phyloP scores from a whole-genome alignment of 2,797 vertebrate genomes.

The Notolabrus celidotus region DNA sequence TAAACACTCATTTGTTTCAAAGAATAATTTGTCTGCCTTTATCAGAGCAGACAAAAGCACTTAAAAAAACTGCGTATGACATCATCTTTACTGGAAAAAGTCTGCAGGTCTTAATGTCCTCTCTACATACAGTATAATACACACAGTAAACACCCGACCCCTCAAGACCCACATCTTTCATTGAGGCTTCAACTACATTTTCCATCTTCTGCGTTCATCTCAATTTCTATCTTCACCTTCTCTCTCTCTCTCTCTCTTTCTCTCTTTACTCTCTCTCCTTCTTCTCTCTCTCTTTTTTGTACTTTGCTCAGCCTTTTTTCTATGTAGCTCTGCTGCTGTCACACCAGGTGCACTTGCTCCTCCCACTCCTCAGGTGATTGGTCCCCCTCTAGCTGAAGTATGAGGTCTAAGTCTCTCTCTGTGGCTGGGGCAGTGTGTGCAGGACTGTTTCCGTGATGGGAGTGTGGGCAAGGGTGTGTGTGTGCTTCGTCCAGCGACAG shows the following conservation, averaged over 20 bases:
- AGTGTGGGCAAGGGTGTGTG: conserved; percentile 63
- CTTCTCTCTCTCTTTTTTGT: conserved; percentile 10
- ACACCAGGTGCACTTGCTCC: conserved; percentile 95
- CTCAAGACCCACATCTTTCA: conserved; percentile 34
- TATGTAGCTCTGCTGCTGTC: conserved; percentile 62
- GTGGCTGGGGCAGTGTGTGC: conserved; percentile 52
- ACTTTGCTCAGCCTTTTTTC: conserved; percentile 2
- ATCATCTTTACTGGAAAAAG: conserved; percentile 74
- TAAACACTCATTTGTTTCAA: conserved; percentile 54
- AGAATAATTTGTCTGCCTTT: conserved; percentile 56
- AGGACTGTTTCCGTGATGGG: conserved; percentile 50
- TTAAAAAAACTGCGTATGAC: conserved; percentile 67
- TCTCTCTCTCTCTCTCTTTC: conserved; percentile 8
- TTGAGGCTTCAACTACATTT: conserved; percentile 16
- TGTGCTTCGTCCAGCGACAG: conserved; percentile 77
- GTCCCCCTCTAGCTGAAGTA: conserved; percentile 77
- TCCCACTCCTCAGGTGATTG: conserved; percentile 90
- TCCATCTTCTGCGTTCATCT: conserved; percentile 3
- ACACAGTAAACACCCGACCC: conserved; percentile 62
- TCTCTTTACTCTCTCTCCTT: conserved; percentile 5
- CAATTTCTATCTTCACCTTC: conserved; percentile 7
- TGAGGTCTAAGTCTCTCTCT: conserved; percentile 65
- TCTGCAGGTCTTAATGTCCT: conserved; percentile 47
- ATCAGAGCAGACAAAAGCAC: conserved; percentile 70
- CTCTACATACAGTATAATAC: conserved; percentile 76